Evolutionary conservation across 2,797 vertebrate species (phyloP).

Genomic region (Gallinago stenura): DNA sequence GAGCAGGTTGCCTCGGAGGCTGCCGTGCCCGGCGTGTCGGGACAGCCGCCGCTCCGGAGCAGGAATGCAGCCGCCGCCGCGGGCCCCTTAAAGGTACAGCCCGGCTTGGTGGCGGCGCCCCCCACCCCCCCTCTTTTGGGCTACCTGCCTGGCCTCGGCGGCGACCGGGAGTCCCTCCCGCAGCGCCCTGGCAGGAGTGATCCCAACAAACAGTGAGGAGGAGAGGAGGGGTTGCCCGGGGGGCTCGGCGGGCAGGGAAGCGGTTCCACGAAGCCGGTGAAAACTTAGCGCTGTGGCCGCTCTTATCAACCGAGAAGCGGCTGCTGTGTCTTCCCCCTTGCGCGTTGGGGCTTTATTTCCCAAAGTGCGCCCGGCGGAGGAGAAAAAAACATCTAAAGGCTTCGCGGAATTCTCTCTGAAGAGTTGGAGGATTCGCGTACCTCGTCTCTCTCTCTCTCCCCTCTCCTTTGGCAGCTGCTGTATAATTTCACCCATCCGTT

Average conservation of each 20-base stretch:
- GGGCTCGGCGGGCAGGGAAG: background rate
- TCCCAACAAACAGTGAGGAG: constrained; percentile 8
- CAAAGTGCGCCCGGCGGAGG: background rate
- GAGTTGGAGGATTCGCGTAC: background rate
- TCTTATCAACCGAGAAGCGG: background rate
- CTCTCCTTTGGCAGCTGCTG: background rate
- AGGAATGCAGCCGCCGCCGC: constrained; percentile 88
- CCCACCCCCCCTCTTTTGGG: background rate
- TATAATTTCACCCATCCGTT: constrained; percentile 60
- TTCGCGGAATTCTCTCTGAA: background rate
- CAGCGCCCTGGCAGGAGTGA: background rate
- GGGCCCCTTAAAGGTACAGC: constrained; percentile 84
- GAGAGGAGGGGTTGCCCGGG: constrained; percentile 2
- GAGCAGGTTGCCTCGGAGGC: constrained; percentile 63
- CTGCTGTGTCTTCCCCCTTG: background rate
- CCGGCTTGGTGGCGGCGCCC: constrained; percentile 44
- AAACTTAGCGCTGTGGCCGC: background rate
- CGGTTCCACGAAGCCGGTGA: background rate
- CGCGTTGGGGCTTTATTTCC: background rate
- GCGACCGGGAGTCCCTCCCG: background rate
- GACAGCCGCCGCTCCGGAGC: constrained; percentile 86
- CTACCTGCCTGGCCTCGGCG: constrained; percentile 12
- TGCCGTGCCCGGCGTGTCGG: constrained; percentile 87
- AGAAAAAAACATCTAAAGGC: background rate
- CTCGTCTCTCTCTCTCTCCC: background rate